Conservation (phyloP, 2,888 invertebrate genomes). For the Onchidella celtica region DNA sequence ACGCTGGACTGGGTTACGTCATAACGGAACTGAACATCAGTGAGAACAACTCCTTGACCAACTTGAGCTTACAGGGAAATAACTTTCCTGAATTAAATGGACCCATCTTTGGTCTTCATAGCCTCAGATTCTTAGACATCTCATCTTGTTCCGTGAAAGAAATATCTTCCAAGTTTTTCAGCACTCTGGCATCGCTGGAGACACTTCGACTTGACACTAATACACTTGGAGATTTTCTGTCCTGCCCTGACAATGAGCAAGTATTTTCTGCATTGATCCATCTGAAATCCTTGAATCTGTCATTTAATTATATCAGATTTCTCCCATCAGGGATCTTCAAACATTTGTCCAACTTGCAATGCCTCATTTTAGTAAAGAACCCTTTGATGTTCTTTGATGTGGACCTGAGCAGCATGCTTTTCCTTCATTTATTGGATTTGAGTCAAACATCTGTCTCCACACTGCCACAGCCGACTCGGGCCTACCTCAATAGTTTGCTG, state of each 20-base stretch:
- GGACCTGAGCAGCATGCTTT: constrained; percentile 3
- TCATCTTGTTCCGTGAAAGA: neutral
- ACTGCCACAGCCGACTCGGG: neutral
- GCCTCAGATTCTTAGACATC: neutral
- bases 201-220: constrained; percentile 18
- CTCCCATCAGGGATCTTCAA: neutral
- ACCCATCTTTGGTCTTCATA: constrained; percentile 7
- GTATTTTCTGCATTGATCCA: neutral
- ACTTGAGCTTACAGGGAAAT: neutral
- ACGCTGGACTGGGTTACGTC: neutral
- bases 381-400: neutral
- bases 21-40: constrained; percentile 1
- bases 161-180: constrained; percentile 2
- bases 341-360: neutral
- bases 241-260: neutral
- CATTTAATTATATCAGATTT: neutral
- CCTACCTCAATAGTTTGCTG: neutral
- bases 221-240: constrained; percentile 1
- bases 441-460: neutral
- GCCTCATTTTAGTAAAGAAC: neutral
- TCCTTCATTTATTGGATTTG: neutral
- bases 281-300: constrained; percentile 5
- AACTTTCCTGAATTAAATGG: neutral
- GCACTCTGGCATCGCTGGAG: neutral
- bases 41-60: constrained; percentile 2